Evolutionary conservation across 2,113 vertebrate species (phyloP).

Genomic region (Lagopus muta): DNA sequence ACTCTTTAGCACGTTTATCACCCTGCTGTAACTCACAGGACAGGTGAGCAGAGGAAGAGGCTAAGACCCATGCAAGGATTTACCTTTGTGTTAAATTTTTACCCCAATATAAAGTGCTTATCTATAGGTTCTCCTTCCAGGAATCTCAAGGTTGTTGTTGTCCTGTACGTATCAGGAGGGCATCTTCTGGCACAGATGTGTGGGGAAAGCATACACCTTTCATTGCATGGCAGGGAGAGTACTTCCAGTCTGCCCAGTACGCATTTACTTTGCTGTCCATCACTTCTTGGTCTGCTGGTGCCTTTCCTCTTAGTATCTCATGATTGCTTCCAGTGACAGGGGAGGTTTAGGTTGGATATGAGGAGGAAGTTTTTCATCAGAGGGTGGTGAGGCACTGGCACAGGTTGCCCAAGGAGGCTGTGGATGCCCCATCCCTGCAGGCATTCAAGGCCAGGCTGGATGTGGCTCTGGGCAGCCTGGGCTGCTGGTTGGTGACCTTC

Average conservation of each 20-base stretch:
- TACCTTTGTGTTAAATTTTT: background rate
- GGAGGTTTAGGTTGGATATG: too few relatives aligned
- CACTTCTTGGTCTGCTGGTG: background rate
- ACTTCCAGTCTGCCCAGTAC: background rate
- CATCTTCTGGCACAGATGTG: background rate
- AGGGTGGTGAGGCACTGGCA: too few relatives aligned
- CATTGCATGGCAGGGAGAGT: background rate
- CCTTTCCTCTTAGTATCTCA: background rate
- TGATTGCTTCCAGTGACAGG: background rate
- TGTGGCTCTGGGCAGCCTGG: too few relatives aligned
- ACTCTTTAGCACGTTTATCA: background rate
- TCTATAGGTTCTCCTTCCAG: background rate
- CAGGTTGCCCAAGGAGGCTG: too few relatives aligned
- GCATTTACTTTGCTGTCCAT: background rate
- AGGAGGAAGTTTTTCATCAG: too few relatives aligned
- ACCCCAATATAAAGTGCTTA: background rate
- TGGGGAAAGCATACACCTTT: background rate
- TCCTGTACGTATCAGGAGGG: background rate
- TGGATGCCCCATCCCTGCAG: too few relatives aligned
- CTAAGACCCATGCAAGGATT: background rate
- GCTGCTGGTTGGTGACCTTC: too few relatives aligned
- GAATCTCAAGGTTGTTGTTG: background rate
- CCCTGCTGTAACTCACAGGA: background rate
- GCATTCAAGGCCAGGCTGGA: too few relatives aligned
- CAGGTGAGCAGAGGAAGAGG: background rate